Conservation (phyloP, 2,888 invertebrate species). For the Sialis lutaria region DNA sequence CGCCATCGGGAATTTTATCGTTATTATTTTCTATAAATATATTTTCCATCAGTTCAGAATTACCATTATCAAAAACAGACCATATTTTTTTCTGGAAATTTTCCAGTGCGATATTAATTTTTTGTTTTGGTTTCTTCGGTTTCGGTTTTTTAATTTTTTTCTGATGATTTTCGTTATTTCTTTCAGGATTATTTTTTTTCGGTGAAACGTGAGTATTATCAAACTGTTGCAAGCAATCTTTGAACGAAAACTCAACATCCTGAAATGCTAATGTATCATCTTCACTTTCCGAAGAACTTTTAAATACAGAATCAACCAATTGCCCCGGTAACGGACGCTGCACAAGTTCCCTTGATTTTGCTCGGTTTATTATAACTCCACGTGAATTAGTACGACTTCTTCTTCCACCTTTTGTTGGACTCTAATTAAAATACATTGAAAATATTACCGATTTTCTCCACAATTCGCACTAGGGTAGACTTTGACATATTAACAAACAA, state of each 20-base stretch:
- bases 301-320: constrained; percentile 17
- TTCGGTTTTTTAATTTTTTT: constrained; percentile 10
- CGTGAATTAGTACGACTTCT: constrained; percentile 13
- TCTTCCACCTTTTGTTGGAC: too few relatives aligned
- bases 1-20: constrained; percentile 11
- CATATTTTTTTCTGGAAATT: constrained; percentile 32
- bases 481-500: too few relatives aligned
- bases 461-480: too few relatives aligned
- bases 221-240: constrained; percentile 26
- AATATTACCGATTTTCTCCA: too few relatives aligned
- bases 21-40: constrained; percentile 9
- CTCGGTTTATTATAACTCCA: constrained; percentile 30
- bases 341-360: constrained; percentile 37
- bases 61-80: constrained; percentile 26
- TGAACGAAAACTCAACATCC: constrained; percentile 23
- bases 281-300: constrained; percentile 31
- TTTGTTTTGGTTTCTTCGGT: constrained; percentile 15
- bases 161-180: too few relatives aligned
- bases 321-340: constrained; percentile 34
- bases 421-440: too few relatives aligned
- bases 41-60: constrained; percentile 24
- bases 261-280: constrained; percentile 24
- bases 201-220: constrained; percentile 19
- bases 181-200: too few relatives aligned
- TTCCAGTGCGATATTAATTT: constrained; percentile 22